Evolutionary conservation across 1,140 invertebrate species (phyloP), one percentile per base, ranked within the genome.

Genomic region (honey bee (Apis mellifera)): DNA sequence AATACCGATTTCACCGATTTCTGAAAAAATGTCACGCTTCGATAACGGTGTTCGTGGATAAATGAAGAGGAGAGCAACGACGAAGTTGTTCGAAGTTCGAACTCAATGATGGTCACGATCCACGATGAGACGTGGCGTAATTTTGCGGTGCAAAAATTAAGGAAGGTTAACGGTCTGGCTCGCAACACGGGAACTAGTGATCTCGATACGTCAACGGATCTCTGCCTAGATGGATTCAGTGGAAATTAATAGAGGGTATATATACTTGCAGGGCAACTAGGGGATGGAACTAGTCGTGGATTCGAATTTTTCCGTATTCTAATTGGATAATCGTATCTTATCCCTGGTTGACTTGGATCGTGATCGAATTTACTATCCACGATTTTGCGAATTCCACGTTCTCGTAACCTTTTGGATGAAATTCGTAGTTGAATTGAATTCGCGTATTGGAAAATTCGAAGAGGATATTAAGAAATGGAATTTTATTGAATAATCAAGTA

Each of bases 241-340:
- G 78, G 68, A 86, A 86, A 86, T 86, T 85, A 86, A 86, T 82
- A 72, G 73, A 62, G 78, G 64, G 50, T 60, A 65, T 50, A 73
- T 54, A 32, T 55, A 32, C 26, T 11, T 78, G 52, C 54, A 76
- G 69, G 19, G 8, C 32, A 60, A n/a, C 32, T 32, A 32, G 70
- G 62, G 54, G 74, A 17, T 48, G 7, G 52, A 78, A 69, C 60
- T 71, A 71, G 80, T 79, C 85, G 52, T 83, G 85, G 82, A 87
- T 87, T 84, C 86, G 77, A 82, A 87, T 83, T 86, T 87, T 78
- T 81, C 52, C 86, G 76, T 86, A 72, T 79, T 73, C 78, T 87
- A 87, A 87, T 87, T 87, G 86, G 85, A 87, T 87, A 87, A 87
- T 87, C 78, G 60, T 52, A 76, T 73, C 55, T 32, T 60, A 71